Percentiles rank a stretch among this genome's conserved stretches.
phyloP scores from a whole-genome alignment of 1,140 invertebrate genomes.

The Drosophila parabipectinata region DNA sequence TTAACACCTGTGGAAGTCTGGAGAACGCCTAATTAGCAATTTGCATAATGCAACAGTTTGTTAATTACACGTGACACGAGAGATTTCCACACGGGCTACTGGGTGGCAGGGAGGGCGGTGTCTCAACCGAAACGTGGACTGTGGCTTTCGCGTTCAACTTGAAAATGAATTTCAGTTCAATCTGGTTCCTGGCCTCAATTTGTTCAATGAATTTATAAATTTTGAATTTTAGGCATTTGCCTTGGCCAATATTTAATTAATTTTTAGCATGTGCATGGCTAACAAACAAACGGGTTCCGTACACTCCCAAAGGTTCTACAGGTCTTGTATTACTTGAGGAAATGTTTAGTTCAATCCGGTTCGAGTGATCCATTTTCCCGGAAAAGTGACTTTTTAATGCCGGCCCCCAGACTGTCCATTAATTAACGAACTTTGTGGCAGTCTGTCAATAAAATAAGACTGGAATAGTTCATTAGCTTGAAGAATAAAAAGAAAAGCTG shows the following conservation, averaged over 20 bases:
- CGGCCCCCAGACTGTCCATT: constrained; percentile 9
- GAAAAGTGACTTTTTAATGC: constrained; percentile 2
- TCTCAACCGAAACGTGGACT: neutral
- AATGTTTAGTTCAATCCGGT: constrained; percentile 31
- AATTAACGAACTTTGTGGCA: constrained; percentile 19
- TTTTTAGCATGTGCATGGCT: constrained; percentile 31
- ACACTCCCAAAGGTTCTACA: constrained; percentile 19
- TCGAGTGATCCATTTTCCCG: constrained; percentile 13
- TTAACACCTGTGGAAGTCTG: constrained; percentile 63
- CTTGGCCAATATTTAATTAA: constrained; percentile 27
- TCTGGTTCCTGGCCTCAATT: constrained; percentile 31
- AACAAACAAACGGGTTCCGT: constrained; percentile 38
- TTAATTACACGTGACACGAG: constrained; percentile 72
- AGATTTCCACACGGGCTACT: constrained; percentile 19
- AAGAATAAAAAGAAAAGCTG: neutral
- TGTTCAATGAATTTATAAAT: constrained; percentile 28
- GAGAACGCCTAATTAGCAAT: constrained; percentile 59
- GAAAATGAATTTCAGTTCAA: constrained; percentile 20
- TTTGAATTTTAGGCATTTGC: constrained; percentile 10
- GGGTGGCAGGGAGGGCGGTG: neutral
- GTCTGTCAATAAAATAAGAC: constrained; percentile 13
- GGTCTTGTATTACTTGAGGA: constrained; percentile 6
- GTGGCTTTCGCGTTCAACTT: constrained; percentile 6
- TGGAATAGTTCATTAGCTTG: neutral
- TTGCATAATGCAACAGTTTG: constrained; percentile 49